Base-by-base conservation (phyloP, 2,113 vertebrate genomes). In the Hassar affinis region DNA sequence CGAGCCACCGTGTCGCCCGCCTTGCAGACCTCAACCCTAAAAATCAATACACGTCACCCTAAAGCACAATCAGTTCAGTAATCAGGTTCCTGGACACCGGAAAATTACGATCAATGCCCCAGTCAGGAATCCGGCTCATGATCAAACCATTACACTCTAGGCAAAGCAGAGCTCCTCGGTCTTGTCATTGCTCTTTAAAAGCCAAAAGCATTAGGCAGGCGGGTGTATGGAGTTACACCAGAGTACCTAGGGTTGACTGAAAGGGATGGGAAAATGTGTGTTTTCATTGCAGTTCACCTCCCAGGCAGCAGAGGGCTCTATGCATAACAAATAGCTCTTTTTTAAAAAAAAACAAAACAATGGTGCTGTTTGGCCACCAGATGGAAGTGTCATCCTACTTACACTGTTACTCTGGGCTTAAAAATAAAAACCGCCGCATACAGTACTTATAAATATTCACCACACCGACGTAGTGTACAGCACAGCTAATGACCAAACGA, bases 301-400 rank as follows among this genome's bases (percentile, higher is more conserved):
- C 17, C 15, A 33, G 27, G 7, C 72, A 52, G 15, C 47, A 74
- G 71, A 51, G 71, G 71, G 17, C 15, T 15, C n/a, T 8, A 69
- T 1, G 38, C 20, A 12, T 64, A 33, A 66, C 25, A 22, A 45
- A 45, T 2, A 12, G 15, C 12, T 9, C 8, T 47, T 74, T 49
- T 15, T 27, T 27, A 25, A 11, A 8, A n/a, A 45, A 45, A 69
- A 78, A 33, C 17, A 42, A 15, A 25, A 14, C 22, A 79, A 6
- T 6, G 6, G 49, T 38, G 49, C 49, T 68, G 38, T 64, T 85
- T 25, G 71, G 27, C 71, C 86, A 80, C 47, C 71, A 87, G 84
- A 80, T 83, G 86, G 62, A 62, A 77, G 69, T 51, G 54, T 56
- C 47, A 25, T 7, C 42, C 57, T 61, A 52, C 47, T 54, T 51